Evolutionary conservation across 1,140 invertebrate species (phyloP), one percentile per base, ranked within the genome.

Genomic region (Megalonaias nervosa): DNA sequence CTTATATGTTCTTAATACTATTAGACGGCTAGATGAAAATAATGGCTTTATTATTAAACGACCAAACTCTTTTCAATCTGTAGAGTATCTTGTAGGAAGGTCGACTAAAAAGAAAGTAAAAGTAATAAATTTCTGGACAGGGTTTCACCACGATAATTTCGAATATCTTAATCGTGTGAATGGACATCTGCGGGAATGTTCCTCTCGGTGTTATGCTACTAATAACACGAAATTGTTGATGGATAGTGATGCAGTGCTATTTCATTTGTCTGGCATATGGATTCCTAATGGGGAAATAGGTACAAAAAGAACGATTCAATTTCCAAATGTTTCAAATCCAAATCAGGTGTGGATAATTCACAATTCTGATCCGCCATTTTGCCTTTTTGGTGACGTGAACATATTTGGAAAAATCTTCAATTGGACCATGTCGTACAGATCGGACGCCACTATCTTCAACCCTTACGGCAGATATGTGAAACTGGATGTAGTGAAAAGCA

Each of bases 221-320:
- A 78, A 75, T 55, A 81, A 89, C 76, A 81, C 81, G 64, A 55
- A 57, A 5, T 55, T 79, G 61, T 68, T 84, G 0, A 73, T 65
- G 2, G 57, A 81, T n/a, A 86, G 83, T 15, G 88, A 89, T 67
- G 83, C 86, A 2, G 73, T 89, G 1, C 72, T 89, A 17, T 88
- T 88, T 48, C 84, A 89, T 55, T 76, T 82, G 12, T 71, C 75
- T 1, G 84, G 85, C 48, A 38, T 79, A 61, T 73, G 71, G 71
- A 59, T 71, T 62, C 66, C 77, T 26, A 68, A 67, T 62, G 69
- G 75, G 68, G 19, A 58, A 6, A 79, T 79, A n/a, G 61, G 65
- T 48, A 73, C 67, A 4, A 61, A 68, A 55, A 15, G 77, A 70
- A 67, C 77, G 67, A 65, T 74, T n/a, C 16, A 64, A 4, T 67